These are phyloP conservation scores for Caenorhabditis sp. DNA, from an alignment of 2,888 invertebrate genomes.

Conservation along the genomic window DNA sequence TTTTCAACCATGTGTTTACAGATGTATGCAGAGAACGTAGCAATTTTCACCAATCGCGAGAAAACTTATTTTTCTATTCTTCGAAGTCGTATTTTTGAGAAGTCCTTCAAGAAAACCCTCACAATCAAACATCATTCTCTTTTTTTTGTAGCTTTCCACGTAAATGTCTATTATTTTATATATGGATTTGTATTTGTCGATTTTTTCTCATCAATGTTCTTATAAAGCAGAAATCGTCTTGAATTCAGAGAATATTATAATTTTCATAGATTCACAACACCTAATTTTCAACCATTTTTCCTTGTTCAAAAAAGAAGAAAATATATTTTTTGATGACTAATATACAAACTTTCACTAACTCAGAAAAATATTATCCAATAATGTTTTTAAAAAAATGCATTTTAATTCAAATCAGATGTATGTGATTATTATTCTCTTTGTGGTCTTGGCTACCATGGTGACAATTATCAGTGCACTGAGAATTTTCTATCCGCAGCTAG, in stretches of 20 bases:
- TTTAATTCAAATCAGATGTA: background rate
- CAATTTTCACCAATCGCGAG: background rate
- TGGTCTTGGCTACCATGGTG: background rate
- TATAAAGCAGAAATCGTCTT: too few relatives aligned
- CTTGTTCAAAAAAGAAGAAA: too few relatives aligned
- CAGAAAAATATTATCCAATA: too few relatives aligned
- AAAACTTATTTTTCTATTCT: background rate
- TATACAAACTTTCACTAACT: too few relatives aligned
- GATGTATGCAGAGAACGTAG: constrained; percentile 42
- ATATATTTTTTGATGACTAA: too few relatives aligned
- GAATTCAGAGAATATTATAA: too few relatives aligned
- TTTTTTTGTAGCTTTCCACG: too few relatives aligned
- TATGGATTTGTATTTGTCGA: too few relatives aligned
- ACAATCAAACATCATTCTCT: background rate
- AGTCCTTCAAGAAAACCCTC: background rate
- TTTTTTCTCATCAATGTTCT: too few relatives aligned
- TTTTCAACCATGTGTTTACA: constrained; percentile 19
- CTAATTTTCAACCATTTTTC: too few relatives aligned
- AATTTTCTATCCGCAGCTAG: background rate
- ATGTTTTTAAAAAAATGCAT: background rate
- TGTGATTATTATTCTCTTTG: background rate
- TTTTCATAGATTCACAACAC: too few relatives aligned
- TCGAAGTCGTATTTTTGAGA: background rate
- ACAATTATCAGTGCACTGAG: background rate
- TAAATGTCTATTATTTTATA: too few relatives aligned